phyloP scores from a whole-genome alignment of 2,113 vertebrate species.

The Stegostoma tigrinum region DNA sequence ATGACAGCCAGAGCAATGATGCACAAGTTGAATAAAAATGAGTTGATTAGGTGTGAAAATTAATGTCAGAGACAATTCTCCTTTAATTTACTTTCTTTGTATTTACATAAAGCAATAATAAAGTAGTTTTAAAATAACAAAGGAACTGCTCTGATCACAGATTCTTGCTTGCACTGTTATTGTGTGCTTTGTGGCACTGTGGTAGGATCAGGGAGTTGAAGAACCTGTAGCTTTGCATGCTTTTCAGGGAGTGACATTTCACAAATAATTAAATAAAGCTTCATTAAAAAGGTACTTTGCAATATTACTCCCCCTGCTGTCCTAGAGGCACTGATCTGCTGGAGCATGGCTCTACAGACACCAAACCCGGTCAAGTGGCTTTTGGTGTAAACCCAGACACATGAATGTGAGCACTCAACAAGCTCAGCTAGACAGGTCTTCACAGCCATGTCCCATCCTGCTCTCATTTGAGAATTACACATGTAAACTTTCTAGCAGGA shows the following conservation, averaged over 20 bases:
- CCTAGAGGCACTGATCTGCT: background rate
- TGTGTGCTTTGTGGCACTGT: background rate
- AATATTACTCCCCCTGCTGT: background rate
- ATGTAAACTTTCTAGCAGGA: background rate
- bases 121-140: conserved; percentile 23
- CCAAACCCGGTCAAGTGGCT: background rate
- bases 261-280: background rate
- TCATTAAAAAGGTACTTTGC: background rate
- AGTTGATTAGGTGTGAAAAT: background rate
- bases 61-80: background rate
- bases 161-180: background rate
- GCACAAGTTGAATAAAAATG: background rate
- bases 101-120: conserved; percentile 27
- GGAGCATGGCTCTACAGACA: background rate
- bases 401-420: background rate
- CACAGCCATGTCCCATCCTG: background rate
- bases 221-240: background rate
- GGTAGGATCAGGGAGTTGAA: background rate
- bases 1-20: background rate
- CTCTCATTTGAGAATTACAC: background rate
- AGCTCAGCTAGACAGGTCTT: background rate
- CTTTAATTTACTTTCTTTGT: background rate
- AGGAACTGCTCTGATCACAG: background rate
- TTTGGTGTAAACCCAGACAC: background rate
- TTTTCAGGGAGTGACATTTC: background rate